Evolutionary conservation across 2,113 vertebrate species (phyloP).

Genomic region (Vireo altiloquus): DNA sequence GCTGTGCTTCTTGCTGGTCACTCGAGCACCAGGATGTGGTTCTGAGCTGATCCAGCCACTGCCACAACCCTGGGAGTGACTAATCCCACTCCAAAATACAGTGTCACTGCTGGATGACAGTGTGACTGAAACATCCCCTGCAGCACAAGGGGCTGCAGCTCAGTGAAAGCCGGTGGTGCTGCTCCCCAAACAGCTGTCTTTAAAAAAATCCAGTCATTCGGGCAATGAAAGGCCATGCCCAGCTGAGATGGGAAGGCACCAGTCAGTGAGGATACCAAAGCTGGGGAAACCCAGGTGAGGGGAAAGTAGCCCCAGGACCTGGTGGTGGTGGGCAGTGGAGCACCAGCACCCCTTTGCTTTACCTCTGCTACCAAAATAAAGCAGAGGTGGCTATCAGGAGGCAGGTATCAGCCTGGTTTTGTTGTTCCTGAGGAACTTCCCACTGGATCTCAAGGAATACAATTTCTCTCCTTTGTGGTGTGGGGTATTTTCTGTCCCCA

Average conservation of each 20-base stretch:
- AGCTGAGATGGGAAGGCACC: not conserved
- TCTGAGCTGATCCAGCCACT: not conserved
- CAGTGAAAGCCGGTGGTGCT: not conserved
- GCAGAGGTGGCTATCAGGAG: not conserved
- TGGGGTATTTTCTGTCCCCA: not conserved
- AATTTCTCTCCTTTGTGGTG: not conserved
- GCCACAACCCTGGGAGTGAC: not conserved
- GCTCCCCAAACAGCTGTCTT: not conserved
- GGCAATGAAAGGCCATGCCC: not conserved
- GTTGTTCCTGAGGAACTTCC: not conserved
- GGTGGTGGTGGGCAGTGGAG: not conserved
- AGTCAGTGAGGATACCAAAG: not conserved
- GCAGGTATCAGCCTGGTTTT: not conserved
- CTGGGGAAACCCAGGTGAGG: not conserved
- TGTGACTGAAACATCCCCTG: not conserved
- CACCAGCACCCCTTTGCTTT: not conserved
- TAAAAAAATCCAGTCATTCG: rapidly evolving
- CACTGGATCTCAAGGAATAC: not conserved
- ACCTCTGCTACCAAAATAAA: not conserved
- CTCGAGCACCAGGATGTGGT: rapidly evolving
- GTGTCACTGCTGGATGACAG: not conserved
- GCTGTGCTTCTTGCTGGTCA: not conserved
- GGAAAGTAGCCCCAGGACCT: not conserved
- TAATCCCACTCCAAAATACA: not conserved
- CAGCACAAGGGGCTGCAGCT: not conserved